These are phyloP conservation scores for Pionites leucogaster DNA, from an alignment of 2,113 vertebrate genomes.

Conservation along the genomic window DNA sequence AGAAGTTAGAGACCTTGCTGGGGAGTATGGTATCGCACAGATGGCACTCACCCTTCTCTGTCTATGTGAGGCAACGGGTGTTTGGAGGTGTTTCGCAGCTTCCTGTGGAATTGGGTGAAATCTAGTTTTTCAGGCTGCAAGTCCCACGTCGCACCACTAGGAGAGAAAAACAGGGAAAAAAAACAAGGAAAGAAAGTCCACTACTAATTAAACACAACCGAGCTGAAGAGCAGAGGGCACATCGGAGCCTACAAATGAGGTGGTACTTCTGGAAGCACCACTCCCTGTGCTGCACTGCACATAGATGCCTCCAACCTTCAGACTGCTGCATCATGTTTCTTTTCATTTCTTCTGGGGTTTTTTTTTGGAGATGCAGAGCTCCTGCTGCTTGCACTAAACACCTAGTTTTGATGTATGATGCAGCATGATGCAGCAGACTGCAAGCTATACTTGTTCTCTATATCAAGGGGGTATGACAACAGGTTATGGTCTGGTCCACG, in stretches of 20 bases:
- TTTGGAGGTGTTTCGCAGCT: constrained; percentile 86
- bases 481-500: not conserved
- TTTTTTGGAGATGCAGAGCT: not conserved
- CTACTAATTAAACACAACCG: not conserved
- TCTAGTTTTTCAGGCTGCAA: constrained; percentile 96
- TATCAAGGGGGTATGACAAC: rapidly evolving
- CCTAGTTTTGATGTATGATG: not conserved
- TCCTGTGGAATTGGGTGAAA: constrained; percentile 92
- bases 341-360: rapidly evolving
- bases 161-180: constrained; percentile 17
- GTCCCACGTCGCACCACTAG: constrained; percentile 93
- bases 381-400: not conserved
- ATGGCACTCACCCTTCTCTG: constrained; percentile 87
- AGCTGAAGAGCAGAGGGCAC: not conserved
- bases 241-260: rapidly evolving
- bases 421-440: not conserved
- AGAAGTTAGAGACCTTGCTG: not conserved
- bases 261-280: not conserved
- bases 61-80: constrained; percentile 89
- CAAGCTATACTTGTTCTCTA: not conserved
- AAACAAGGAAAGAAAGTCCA: not conserved
- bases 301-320: not conserved
- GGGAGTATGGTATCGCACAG: not conserved
- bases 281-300: not conserved
- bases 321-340: rapidly evolving